Conservation (phyloP, 1,140 invertebrate genomes). For the Meteorus sp. region DNA sequence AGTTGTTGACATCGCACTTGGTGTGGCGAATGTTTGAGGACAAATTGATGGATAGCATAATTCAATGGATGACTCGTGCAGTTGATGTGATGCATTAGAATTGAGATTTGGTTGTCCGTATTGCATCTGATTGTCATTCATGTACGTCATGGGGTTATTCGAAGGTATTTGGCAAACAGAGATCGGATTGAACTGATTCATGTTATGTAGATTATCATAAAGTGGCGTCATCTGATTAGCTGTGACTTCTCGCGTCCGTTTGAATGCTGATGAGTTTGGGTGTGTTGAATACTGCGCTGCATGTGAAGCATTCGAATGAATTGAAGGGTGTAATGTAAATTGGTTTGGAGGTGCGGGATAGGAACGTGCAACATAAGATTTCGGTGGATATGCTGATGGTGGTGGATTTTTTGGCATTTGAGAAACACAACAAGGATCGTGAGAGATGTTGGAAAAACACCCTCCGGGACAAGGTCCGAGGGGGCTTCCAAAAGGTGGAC, state of each 20-base stretch:
- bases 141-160: too few species aligned
- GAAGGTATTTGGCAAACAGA: slow-evolving; percentile 8
- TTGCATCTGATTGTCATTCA: too few species aligned
- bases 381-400: background rate
- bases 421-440: slow-evolving; percentile 37
- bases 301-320: too few species aligned
- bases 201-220: too few species aligned
- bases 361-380: background rate
- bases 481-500: slow-evolving; percentile 44
- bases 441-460: slow-evolving; percentile 30
- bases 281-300: too few species aligned
- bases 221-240: too few species aligned
- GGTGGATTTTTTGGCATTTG: slow-evolving; percentile 32
- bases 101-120: too few species aligned
- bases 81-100: too few species aligned
- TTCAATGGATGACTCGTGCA: background rate
- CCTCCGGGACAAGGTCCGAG: slow-evolving; percentile 40
- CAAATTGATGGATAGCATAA: too few species aligned
- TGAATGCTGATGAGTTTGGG: background rate
- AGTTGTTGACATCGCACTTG: too few species aligned
- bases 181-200: background rate
- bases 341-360: background rate
- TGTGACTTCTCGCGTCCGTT: too few species aligned
- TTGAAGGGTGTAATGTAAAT: background rate
- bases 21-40: too few species aligned